phyloP scores from a whole-genome alignment of 1,140 invertebrate genomes.

The Meloidogyne floridensis region DNA sequence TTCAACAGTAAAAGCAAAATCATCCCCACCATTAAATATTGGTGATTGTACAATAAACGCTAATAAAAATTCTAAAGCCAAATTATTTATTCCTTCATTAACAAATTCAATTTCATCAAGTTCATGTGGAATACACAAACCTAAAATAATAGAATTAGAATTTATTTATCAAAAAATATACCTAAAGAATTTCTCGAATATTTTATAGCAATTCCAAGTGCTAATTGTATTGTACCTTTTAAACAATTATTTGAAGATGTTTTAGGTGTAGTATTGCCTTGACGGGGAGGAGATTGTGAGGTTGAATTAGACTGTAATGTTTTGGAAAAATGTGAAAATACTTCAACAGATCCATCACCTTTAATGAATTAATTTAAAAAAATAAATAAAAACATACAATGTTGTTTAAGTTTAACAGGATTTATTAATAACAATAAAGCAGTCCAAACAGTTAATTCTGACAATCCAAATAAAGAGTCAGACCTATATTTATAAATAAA shows the following conservation, averaged over 20 bases:
- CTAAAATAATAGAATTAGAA: neutral
- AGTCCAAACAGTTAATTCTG: conserved; percentile 26
- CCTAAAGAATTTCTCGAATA: conserved; percentile 34
- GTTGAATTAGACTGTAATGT: neutral
- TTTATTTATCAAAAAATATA: neutral
- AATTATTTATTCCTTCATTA: conserved; percentile 31
- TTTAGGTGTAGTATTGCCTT: neutral
- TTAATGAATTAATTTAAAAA: neutral
- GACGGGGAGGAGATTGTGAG: neutral
- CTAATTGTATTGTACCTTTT: conserved; percentile 25
- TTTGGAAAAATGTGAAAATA: conserved; percentile 24
- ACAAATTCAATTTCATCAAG: conserved; percentile 32
- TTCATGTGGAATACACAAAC: conserved; percentile 30
- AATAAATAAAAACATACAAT: conserved; percentile 22
- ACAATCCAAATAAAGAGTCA: conserved; percentile 17
- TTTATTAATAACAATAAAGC: conserved; percentile 32
- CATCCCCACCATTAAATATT: conserved; percentile 11
- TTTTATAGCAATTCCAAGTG: conserved; percentile 33
- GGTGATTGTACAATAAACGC: conserved; percentile 27
- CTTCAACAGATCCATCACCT: conserved; percentile 37
- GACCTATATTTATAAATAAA: conserved; percentile 12
- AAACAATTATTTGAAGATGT: conserved; percentile 17
- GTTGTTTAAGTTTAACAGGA: conserved; percentile 34
- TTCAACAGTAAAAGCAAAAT: conserved; percentile 29
- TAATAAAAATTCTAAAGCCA: conserved; percentile 30